Base-by-base conservation (phyloP, 2,888 invertebrate genomes). In the Leistus spinibarbis region DNA sequence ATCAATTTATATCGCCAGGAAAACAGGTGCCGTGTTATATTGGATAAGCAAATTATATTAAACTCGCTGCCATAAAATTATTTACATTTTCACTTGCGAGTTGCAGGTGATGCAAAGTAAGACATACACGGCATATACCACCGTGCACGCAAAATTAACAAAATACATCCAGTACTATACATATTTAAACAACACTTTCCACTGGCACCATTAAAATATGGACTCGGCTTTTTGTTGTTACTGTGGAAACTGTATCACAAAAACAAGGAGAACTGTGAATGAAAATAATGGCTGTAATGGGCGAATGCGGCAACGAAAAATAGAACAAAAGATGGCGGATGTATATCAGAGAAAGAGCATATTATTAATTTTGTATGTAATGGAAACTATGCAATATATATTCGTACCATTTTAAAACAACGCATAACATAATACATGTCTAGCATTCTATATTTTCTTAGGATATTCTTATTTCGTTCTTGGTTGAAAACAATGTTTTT, bases 141-240 rank as follows among this genome's bases (percentile, higher is more conserved):
- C 40, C 40, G 40, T 40, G 40, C 13, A 10, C 7, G 7, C 4
- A 40, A n/a, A 40, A 40, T 40, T 40, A 40, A 40, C 40, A 13
- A 40, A 40, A 40, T 40, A 40, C 40, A 40, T 40, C 40, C 7
- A 40, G 10, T 5, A 13, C 40, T 10, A 40, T 40, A 40, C 7
- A 40, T 40, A 40, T 40, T 40, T 40, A 40, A 40, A 40, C 40
- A 10, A 40, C 40, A 5, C 13, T 40, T 40, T 40, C 7, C 40
- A 27, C 5, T 27, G 9, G 9, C 27, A 40, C 40, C 40, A 40
- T 40, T 40, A 40, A 40, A 2, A 40, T 40, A 40, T 7, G 13
- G 27, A 60, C 69, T 10, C 60, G 17, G 69, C 23, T 71, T 71
- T 71, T 64, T 71, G 71, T 71, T 63, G 62, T 64, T 22, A 5